Evolutionary conservation across 2,888 invertebrate species (phyloP), one percentile per base, ranked within the genome.

Genomic region (Sminthurinus aureus): DNA sequence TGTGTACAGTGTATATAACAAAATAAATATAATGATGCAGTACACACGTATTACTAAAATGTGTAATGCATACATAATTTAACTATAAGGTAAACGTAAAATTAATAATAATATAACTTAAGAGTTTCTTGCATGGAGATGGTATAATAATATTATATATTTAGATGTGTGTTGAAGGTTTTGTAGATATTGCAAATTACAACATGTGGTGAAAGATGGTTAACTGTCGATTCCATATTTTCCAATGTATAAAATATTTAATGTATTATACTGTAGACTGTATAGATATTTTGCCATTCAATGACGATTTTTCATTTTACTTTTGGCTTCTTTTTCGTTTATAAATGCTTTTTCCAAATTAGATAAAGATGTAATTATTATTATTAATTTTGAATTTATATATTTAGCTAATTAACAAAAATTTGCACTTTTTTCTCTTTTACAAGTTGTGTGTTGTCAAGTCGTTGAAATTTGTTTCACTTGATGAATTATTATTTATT

Each of bases 51-150:
- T 71, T 26, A 71, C 15, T 9, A 26, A 71, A 71, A 26, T 15
- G 22, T 71, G 24, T 22, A 13, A 22, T 22, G 20, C 24, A 71
- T 8, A 71, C 6, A 38, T 38, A 38, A 38, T 38, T 38, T 38
- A 38, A 38, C 38, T 38, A 38, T 38, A 38, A 38, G 38, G 38
- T 38, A 38, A 22, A 24, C 24, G 24, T 71, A 24, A 71, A 71
- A 9, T 2, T 24, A 18, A 38, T 38, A 38, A 38, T 38, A 38
- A 4, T 4, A 38, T 22, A 13, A 8, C 15, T 71, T 26, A 71
- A 71, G 71, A 71, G 71, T 71, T 71, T 71, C 71, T 71, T 71
- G 71, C 71, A 71, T 71, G 71, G 71, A 71, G 71, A 71, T 71
- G 71, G 71, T 71, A 13, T 8, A 67, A 15, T 66, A 20, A 18